Evolutionary conservation across 2,797 vertebrate species (phyloP).

Genomic region (Oreochromis mossambicus): DNA sequence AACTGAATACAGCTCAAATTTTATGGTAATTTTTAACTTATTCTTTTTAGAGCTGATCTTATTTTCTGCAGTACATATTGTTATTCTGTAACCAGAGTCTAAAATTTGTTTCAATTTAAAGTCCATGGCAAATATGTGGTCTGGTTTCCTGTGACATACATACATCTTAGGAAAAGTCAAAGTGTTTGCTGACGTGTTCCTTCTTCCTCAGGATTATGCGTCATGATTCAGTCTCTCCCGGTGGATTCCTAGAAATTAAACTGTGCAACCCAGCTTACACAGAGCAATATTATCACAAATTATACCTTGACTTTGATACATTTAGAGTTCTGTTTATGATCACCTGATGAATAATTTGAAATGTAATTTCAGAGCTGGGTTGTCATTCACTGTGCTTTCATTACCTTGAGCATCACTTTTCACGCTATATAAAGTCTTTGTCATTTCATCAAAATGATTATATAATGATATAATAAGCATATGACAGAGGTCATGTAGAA

Average conservation of each 20-base stretch:
- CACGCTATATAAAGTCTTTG: neutral
- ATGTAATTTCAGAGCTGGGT: neutral
- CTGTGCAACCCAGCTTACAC: fast-evolving
- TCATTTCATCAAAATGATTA: neutral
- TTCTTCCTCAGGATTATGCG: neutral
- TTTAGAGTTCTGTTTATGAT: neutral
- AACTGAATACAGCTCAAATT: fast-evolving
- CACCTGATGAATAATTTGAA: neutral
- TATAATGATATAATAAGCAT: neutral
- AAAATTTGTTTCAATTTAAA: neutral
- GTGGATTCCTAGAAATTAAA: neutral
- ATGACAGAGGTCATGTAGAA: fast-evolving
- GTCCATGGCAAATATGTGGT: fast-evolving
- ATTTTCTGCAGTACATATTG: neutral
- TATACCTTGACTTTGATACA: neutral
- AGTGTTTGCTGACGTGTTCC: neutral
- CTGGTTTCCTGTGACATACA: neutral
- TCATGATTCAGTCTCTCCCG: neutral
- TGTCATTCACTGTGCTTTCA: neutral
- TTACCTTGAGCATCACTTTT: neutral
- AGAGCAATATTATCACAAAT: neutral
- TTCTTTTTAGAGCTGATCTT: too few relatives aligned
- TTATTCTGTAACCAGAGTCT: neutral
- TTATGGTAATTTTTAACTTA: neutral
- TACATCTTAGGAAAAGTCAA: too few relatives aligned